Evolutionary conservation across 2,113 vertebrate genomes (phyloP).

Genomic region (Phocoena sinus): DNA sequence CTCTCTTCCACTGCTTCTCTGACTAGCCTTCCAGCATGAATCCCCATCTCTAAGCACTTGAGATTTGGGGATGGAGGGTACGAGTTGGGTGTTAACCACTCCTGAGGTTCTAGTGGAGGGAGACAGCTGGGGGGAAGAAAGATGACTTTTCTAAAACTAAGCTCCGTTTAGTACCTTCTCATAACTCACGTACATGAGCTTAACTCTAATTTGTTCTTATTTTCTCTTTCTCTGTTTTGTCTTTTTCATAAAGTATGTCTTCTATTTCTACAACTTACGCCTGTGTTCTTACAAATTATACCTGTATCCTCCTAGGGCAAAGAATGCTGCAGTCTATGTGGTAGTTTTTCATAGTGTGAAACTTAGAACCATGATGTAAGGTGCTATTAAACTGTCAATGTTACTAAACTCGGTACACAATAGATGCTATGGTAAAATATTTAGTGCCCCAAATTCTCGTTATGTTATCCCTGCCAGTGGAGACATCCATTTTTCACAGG

Average conservation of each 20-base stretch:
- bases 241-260: background rate
- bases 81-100: background rate
- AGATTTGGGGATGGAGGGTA: background rate
- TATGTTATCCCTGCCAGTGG: background rate
- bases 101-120: background rate
- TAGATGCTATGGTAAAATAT: background rate
- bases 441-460: background rate
- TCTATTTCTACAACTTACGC: background rate
- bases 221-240: background rate
- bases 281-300: background rate
- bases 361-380: background rate
- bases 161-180: background rate
- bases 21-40: background rate
- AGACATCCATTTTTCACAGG: background rate
- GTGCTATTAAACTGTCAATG: background rate
- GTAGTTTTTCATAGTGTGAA: background rate
- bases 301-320: background rate
- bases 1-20: background rate
- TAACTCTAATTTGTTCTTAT: background rate
- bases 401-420: background rate
- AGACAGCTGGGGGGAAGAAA: background rate
- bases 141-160: background rate
- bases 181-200: background rate
- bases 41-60: background rate
- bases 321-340: background rate